phyloP scores from a whole-genome alignment of 2,888 invertebrate genomes.

The Tenthredo scrophulariae region DNA sequence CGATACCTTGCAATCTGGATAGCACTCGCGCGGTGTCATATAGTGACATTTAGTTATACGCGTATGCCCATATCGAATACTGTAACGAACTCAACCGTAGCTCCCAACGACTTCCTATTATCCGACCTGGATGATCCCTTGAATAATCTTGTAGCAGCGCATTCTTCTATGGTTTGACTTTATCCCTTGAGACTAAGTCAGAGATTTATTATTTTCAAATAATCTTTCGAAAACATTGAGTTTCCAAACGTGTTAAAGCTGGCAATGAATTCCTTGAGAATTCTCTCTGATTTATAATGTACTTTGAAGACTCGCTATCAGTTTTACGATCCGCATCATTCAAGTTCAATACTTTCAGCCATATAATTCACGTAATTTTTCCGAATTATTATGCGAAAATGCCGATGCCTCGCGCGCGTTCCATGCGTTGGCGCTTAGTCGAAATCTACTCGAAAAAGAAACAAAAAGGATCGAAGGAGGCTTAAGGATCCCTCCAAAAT shows the following conservation, averaged over 20 bases:
- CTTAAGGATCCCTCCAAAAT: neutral
- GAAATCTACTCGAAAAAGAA: neutral
- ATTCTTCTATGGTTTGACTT: neutral
- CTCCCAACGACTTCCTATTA: neutral
- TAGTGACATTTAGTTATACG: constrained; percentile 59
- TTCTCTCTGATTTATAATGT: neutral
- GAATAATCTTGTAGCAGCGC: neutral
- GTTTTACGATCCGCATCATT: neutral
- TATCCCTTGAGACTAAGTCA: neutral
- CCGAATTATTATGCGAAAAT: neutral
- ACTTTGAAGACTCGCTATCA: constrained; percentile 1
- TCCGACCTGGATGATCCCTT: neutral
- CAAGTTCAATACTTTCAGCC: neutral
- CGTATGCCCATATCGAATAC: constrained; percentile 56
- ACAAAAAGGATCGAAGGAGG: neutral
- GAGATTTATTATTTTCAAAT: neutral
- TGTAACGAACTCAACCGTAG: constrained; percentile 57
- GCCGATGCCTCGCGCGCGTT: neutral
- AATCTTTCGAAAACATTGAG: neutral
- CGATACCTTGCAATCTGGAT: constrained; percentile 60
- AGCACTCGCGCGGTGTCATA: constrained; percentile 56
- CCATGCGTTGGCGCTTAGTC: neutral
- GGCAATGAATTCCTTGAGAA: neutral
- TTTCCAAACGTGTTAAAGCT: neutral
- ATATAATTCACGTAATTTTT: neutral